Conservation (phyloP, 2,888 invertebrate genomes). For the Apodemia mormo region DNA sequence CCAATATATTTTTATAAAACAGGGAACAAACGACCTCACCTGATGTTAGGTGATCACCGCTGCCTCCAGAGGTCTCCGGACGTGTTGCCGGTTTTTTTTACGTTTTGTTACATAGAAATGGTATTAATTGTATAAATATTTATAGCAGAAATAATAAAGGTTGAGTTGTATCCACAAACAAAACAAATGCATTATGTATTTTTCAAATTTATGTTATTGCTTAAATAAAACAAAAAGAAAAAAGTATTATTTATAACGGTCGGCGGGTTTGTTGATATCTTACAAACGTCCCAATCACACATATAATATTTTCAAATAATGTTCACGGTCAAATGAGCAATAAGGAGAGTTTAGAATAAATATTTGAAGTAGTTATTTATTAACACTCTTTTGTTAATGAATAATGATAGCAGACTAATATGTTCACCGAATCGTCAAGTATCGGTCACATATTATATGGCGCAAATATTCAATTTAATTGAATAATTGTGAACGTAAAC, state of each 20-base stretch:
- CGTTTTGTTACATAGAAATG: too few relatives aligned
- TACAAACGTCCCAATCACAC: constrained; percentile 60
- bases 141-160: too few relatives aligned
- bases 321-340: constrained; percentile 65
- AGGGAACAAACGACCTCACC: too few relatives aligned
- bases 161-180: too few relatives aligned
- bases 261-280: constrained; percentile 68
- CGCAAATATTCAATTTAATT: background rate
- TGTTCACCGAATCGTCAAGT: background rate
- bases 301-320: constrained; percentile 60
- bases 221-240: background rate
- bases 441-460: background rate
- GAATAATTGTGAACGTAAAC: background rate
- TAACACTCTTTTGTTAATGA: background rate
- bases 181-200: too few relatives aligned
- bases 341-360: constrained; percentile 56
- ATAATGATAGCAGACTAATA: background rate
- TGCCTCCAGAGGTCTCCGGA: too few relatives aligned
- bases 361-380: constrained; percentile 13
- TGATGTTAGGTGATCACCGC: too few relatives aligned
- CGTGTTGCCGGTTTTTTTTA: too few relatives aligned
- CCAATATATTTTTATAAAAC: too few relatives aligned
- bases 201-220: too few relatives aligned
- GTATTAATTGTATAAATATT: too few relatives aligned
- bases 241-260: constrained; percentile 44